Evolutionary conservation across 2,888 invertebrate genomes (phyloP), one percentile per base, ranked within the genome.

Genomic region (Dione vanillae): DNA sequence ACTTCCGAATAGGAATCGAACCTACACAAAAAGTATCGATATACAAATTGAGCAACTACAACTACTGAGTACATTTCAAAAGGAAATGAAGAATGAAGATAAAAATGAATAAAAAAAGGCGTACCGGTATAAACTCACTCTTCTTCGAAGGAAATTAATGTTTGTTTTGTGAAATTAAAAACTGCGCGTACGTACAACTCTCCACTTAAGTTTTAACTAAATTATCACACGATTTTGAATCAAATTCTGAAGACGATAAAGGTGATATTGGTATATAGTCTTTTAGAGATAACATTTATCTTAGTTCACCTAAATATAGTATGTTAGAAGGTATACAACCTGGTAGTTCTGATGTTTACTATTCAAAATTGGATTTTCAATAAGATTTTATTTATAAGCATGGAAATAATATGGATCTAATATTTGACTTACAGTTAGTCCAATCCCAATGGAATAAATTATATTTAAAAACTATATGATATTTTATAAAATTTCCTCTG

Each of bases 111-210:
- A 65, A 70, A 65, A 66, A 72, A 74, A 62, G 12, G 10, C 37
- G 37, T 56, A 40, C 67, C 69, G 67, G 61, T 67, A 70, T 72
- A 70, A 65, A 72, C 76, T 78, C 71, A 78, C 76, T 75, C 76
- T 79, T 75, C 79, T 76, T 78, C 76, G 72, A 78, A 84, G 86
- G 82, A 89, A 90, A 90, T 88, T 88, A 86, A 88, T 90, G 86
- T 90, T 90, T 89, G 85, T 85, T 83, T 84, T 84, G 82, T 79
- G 83, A 90, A 90, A 90, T 90, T 88, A 89, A 88, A 89, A 85
- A 82, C 75, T 80, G 74, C 74, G 82, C 80, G 77, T 82, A 79
- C 75, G 79, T 80, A 74, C 69, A 70, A 54, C 35, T 10, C 49
- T 14, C 3, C 27, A 49, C 68, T 20, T 49, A 70, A 59, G 62